These are phyloP conservation scores for Cebus imitator DNA, from an alignment of 2,113 vertebrate genomes.

Conservation along the genomic window DNA sequence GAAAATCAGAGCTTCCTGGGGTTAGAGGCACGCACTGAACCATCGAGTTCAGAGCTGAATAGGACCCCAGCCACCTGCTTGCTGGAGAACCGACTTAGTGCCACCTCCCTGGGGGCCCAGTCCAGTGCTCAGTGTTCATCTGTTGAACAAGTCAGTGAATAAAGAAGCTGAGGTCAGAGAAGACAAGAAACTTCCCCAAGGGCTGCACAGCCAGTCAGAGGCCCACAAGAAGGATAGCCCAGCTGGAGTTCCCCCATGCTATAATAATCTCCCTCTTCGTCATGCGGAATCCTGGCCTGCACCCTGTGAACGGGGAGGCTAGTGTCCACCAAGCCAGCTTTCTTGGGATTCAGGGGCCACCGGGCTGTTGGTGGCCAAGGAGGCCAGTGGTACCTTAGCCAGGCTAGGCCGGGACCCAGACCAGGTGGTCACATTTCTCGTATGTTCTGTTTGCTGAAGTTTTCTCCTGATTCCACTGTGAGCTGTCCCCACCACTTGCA, in stretches of 20 bases:
- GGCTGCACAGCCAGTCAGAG: not conserved
- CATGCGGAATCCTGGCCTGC: accelerated
- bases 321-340: not conserved
- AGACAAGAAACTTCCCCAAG: too few relatives aligned
- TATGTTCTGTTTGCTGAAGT: not conserved
- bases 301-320: accelerated
- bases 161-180: not conserved
- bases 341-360: not conserved
- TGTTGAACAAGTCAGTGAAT: not conserved
- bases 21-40: accelerated
- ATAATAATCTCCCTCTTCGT: too few relatives aligned
- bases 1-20: not conserved
- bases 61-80: not conserved
- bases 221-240: not conserved
- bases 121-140: not conserved
- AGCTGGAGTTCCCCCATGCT: accelerated
- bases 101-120: too few relatives aligned
- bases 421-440: too few relatives aligned
- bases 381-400: too few relatives aligned
- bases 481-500: not conserved
- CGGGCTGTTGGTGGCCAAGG: not conserved
- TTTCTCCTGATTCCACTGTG: not conserved
- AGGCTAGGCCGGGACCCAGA: not conserved
- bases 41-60: not conserved
- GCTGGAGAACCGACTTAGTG: not conserved